Percentiles rank a stretch among this genome's conserved stretches.
Conservation (phyloP, 2,888 invertebrate species). For the Coremacera marginata region DNA sequence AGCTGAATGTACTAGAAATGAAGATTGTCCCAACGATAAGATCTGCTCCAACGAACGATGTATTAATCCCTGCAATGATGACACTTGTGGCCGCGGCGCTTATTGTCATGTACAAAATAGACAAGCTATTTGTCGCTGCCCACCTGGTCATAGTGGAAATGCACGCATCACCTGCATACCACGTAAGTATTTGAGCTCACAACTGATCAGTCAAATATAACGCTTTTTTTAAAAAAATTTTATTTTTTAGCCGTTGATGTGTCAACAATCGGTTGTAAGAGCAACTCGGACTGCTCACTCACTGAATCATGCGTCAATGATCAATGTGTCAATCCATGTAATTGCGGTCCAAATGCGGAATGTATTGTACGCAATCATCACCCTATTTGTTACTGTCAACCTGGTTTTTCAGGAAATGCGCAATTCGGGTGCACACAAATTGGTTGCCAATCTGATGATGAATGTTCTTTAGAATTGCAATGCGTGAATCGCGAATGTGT, state of each 20-base stretch:
- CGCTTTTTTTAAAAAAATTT: not conserved
- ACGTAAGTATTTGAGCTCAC: constrained; percentile 74
- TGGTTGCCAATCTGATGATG: constrained; percentile 85
- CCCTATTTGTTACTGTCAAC: constrained; percentile 85
- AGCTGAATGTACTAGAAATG: constrained; percentile 82
- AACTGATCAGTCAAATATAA: not conserved
- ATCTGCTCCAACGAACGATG: constrained; percentile 83
- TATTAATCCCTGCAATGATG: constrained; percentile 80
- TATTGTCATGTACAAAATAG: constrained; percentile 85
- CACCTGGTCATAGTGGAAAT: constrained; percentile 81
- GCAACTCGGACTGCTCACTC: constrained; percentile 84
- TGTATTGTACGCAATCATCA: constrained; percentile 87
- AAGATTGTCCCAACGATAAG: constrained; percentile 81
- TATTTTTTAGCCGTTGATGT: constrained; percentile 71
- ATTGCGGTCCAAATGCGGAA: constrained; percentile 85
- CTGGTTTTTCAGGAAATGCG: constrained; percentile 88
- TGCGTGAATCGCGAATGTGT: constrained; percentile 87
- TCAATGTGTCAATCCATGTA: constrained; percentile 85
- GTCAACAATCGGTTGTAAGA: constrained; percentile 79
- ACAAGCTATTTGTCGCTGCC: constrained; percentile 83
- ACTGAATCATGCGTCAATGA: constrained; percentile 87
- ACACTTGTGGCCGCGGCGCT: constrained; percentile 84
- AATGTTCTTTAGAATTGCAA: constrained; percentile 83
- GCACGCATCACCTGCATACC: constrained; percentile 80
- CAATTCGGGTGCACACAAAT: constrained; percentile 84